Evolutionary conservation across 2,888 invertebrate genomes (phyloP).

Genomic region (Agriopis marginaria): DNA sequence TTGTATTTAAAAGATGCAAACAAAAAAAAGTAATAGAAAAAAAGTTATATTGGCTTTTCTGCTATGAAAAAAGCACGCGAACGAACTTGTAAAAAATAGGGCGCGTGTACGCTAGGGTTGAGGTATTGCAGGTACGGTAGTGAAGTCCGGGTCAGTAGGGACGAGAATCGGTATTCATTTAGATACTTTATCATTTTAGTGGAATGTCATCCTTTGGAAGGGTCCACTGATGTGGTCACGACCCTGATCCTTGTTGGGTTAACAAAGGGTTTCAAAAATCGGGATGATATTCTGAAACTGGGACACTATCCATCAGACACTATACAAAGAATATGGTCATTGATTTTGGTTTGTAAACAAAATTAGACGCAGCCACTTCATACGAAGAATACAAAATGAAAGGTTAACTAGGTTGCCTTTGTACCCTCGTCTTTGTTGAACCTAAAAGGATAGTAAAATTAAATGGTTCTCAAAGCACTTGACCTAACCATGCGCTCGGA

Average conservation of each 20-base stretch:
- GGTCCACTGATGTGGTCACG: slow-evolving; percentile 14
- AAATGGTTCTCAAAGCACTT: slow-evolving; percentile 33
- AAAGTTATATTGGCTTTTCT: too few relatives aligned
- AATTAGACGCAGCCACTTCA: slow-evolving; percentile 36
- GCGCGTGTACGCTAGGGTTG: too few relatives aligned
- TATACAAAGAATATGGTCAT: slow-evolving; percentile 36
- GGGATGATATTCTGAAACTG: neutral
- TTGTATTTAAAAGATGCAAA: too few relatives aligned
- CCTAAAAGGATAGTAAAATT: slow-evolving; percentile 37
- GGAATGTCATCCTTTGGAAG: slow-evolving; percentile 22
- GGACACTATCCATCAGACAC: slow-evolving; percentile 2
- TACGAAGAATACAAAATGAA: slow-evolving; percentile 45
- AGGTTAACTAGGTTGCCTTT: slow-evolving; percentile 19
- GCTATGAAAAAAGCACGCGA: too few relatives aligned
- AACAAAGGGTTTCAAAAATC: slow-evolving; percentile 1
- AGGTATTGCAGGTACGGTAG: slow-evolving; percentile 9
- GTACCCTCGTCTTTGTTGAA: slow-evolving; percentile 30
- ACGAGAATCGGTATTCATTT: slow-evolving; percentile 16
- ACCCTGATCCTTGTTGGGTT: slow-evolving; percentile 1
- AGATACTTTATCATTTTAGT: slow-evolving; percentile 22
- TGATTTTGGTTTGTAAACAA: slow-evolving; percentile 48
- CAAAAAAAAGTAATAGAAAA: too few relatives aligned
- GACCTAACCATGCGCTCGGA: slow-evolving; percentile 30
- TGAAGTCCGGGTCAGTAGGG: neutral
- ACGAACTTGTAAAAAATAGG: too few relatives aligned